Conservation (phyloP, 2,888 invertebrate genomes). For the Bruchidius siliquastri region DNA sequence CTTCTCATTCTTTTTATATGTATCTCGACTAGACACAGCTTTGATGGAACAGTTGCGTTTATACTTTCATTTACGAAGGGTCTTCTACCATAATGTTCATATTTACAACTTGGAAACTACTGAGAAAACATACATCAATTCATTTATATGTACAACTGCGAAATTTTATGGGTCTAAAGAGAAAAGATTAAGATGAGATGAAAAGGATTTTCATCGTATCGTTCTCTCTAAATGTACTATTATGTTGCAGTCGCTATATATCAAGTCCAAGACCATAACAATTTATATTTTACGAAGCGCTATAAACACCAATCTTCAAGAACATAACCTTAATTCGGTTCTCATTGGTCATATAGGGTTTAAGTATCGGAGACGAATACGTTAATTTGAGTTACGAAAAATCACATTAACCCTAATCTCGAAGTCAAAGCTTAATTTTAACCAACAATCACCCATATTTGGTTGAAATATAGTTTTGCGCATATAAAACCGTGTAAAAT, state of each 20-base stretch:
- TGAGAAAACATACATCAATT: no score
- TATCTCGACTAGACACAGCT: no score
- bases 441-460: not conserved
- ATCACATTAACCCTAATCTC: not conserved
- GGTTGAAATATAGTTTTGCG: not conserved
- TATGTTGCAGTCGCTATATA: not conserved
- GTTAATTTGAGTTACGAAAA: not conserved
- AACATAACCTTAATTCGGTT: not conserved
- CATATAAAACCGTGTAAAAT: not conserved
- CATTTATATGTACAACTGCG: no score
- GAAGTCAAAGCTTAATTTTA: not conserved
- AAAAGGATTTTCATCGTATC: no score
- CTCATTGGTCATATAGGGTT: not conserved
- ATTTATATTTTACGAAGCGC: not conserved
- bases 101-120: no score
- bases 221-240: no score
- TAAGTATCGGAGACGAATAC: not conserved
- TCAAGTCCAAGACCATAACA: not conserved
- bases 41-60: no score
- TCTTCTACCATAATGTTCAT: no score
- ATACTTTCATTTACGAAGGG: no score
- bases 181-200: no score
- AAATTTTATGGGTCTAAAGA: no score
- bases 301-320: not conserved
- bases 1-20: no score